Evolutionary conservation across 2,888 invertebrate species (phyloP), one percentile per base, ranked within the genome.

Genomic region (Stratiomys singularior): DNA sequence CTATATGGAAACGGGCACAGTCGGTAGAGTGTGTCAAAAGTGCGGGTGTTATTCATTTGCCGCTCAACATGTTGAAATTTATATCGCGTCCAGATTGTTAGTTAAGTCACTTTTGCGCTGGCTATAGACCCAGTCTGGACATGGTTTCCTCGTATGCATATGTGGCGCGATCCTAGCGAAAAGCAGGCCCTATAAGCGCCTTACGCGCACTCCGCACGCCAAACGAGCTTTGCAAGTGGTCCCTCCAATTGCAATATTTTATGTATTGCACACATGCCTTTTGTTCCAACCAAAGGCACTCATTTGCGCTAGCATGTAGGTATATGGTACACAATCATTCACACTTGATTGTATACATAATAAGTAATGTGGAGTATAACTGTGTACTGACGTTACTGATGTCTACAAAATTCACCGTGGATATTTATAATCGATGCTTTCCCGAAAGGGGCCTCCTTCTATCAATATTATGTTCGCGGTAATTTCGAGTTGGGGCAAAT

Each of bases 41-140:
- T 74, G 74, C 74, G 74, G 74, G 74, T 74, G 74, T 74, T 74
- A 74, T 60, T 58, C 58, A 74, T 58, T 56, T 30, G 52, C 11
- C 58, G 37, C 74, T 30, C 58, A 58, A 74, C 60, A 74, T 58
- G 74, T 60, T 58, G 74, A 28, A 58, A 37, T 74, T 58, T 60
- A 74, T 60, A 58, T 37, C 74, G 60, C 27, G 74, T 37, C 56
- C 21, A 44, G 58, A 74, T 74, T 60, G 44, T 58, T 58, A 37
- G 58, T 60, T 74, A 74, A 60, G 60, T 37, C 60, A 28, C 58
- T 37, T 37, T 58, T 58, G 58, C 58, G 11, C 74, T 74, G 44
- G 23, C 37, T 60, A 37, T 74, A 37, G 60, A 30, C 60, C 60
- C 52, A 23, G 23, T 13, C 46, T 9, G 47, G 23, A 58, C 74